Conservation (phyloP, 2,888 invertebrate genomes). For the Limnephilus lunatus region DNA sequence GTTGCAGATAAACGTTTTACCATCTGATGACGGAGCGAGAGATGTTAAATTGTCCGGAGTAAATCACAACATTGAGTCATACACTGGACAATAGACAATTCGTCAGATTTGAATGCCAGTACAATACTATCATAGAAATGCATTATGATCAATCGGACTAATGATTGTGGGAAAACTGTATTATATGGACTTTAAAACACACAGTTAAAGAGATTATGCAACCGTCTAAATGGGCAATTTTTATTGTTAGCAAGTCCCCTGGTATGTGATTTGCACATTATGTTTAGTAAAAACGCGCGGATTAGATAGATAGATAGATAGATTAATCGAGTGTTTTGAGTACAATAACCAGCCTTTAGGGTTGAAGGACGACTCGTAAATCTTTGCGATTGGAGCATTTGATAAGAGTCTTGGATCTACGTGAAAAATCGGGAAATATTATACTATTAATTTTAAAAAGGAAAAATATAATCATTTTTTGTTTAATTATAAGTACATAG, state of each 20-base stretch:
- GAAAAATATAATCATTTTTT: no score
- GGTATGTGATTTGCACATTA: neutral
- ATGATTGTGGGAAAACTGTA: slow-evolving; percentile 3
- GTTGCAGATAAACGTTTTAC: neutral
- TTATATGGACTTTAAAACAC: neutral
- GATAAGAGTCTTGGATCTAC: no score
- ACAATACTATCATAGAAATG: neutral
- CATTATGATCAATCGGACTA: neutral
- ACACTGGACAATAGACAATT: slow-evolving; percentile 3
- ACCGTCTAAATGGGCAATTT: neutral
- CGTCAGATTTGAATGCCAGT: neutral
- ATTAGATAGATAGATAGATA: no score
- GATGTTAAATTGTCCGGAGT: neutral
- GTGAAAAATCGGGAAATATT: no score
- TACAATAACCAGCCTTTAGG: neutral
- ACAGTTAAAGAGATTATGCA: neutral
- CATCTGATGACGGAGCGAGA: neutral
- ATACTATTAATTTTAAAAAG: no score
- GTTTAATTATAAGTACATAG: no score
- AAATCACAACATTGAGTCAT: neutral
- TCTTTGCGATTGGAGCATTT: neutral
- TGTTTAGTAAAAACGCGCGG: neutral
- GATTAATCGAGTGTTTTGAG: neutral
- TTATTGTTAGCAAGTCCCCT: neutral
- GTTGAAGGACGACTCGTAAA: neutral